Evolutionary conservation across 2,888 invertebrate genomes (phyloP).

Genomic region (Chromoteleia sp.): DNA sequence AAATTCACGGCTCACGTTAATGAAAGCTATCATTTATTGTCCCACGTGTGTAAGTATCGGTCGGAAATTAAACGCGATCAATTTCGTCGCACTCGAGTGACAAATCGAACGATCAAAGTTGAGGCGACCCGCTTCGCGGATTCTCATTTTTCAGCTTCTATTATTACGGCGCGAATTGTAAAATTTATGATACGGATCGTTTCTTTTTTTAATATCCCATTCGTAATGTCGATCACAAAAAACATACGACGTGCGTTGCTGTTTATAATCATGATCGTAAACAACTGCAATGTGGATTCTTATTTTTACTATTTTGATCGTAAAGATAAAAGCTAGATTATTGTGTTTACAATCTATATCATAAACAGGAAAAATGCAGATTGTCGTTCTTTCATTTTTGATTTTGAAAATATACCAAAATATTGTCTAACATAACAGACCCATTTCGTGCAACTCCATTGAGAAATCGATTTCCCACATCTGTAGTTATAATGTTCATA

Average conservation of each 20-base stretch:
- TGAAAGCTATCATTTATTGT: conserved; percentile 55
- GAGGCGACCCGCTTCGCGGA: background rate
- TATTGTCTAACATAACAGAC: conserved; percentile 4
- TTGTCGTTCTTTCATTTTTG: too few species aligned
- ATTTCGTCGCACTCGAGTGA: conserved; percentile 2
- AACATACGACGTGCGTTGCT: too few species aligned
- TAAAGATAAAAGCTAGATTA: too few species aligned
- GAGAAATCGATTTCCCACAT: conserved; percentile 42
- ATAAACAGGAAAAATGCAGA: too few species aligned
- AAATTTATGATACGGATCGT: too few species aligned
- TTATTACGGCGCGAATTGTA: too few species aligned
- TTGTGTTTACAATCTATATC: too few species aligned
- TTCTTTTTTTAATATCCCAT: too few species aligned
- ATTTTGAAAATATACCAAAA: background rate
- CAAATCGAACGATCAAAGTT: conserved; percentile 1
- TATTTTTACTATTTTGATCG: too few species aligned
- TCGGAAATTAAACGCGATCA: conserved; percentile 26
- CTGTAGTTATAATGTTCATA: conserved; percentile 42
- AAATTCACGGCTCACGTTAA: conserved; percentile 34
- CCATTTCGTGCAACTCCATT: conserved; percentile 15
- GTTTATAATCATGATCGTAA: too few species aligned
- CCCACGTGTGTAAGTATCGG: conserved; percentile 17
- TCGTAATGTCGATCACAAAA: too few species aligned
- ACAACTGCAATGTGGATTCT: too few species aligned
- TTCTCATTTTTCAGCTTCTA: background rate